These are phyloP conservation scores for Simalia tracyae DNA, from an alignment of 2,797 vertebrate species.

Conservation along the genomic window DNA sequence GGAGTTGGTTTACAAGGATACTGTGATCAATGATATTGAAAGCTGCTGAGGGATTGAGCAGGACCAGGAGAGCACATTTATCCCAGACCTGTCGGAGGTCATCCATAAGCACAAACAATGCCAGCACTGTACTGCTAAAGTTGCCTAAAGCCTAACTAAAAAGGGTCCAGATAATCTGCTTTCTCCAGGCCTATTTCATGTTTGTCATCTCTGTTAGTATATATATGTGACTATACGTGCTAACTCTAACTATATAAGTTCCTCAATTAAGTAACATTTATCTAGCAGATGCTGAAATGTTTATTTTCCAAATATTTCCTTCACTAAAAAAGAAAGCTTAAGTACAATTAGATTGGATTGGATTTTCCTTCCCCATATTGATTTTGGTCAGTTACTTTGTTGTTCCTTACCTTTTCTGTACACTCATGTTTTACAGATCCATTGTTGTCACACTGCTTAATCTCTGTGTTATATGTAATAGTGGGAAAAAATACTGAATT, in stretches of 20 bases:
- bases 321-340: background rate
- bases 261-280: background rate
- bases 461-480: background rate
- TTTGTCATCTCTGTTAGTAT: background rate
- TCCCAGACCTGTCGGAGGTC: no score
- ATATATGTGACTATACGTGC: background rate
- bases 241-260: background rate
- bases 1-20: no score
- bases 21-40: no score
- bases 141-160: background rate
- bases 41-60: no score
- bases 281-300: background rate
- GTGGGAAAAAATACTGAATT: background rate
- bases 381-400: background rate
- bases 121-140: background rate
- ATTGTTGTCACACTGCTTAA: background rate
- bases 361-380: background rate
- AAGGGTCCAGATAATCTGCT: background rate
- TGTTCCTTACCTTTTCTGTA: background rate
- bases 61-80: no score
- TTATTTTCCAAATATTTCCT: background rate
- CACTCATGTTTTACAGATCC: background rate
- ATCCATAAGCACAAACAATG: no score
- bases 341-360: background rate
- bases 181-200: background rate